Evolutionary conservation across 2,113 vertebrate species (phyloP), one percentile per base, ranked within the genome.

Genomic region (Carassius carassius): DNA sequence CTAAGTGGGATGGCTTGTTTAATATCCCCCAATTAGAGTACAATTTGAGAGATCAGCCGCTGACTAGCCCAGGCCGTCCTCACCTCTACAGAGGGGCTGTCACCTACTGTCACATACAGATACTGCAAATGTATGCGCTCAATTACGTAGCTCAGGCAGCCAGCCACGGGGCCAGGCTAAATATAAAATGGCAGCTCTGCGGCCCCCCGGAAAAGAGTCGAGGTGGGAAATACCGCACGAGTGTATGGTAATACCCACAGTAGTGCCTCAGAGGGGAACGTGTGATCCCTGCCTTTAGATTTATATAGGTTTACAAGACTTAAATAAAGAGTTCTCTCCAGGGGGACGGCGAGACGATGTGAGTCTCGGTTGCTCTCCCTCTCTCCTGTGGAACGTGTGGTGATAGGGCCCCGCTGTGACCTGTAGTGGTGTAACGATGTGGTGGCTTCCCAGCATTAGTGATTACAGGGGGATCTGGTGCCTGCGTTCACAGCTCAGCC

Each of bases 11-110:
- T 92, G 90, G 92, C 91, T 91, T 89, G 90, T 92, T 89, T 94
- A 93, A 94, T 94, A 93, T 92, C 91, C 91, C 91, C 92, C 92
- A 94, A 94, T 94, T 94, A 95, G 90, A 90, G 90, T 86, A 79
- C 75, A 86, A 91, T 91, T 90, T 91, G 89, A 93, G 90, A 92
- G 91, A 93, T 93, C 91, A 93, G 89, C 89, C 87, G 23, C 86
- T 90, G 91, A 94, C 91, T 89, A 91, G 87, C 91, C 76, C 87
- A 60, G 86, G 84, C 87, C 60, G 76, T 83, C 84, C 84, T 77
- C 86, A 89, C 89, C 89, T 91, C 89, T 87, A 88, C 83, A 74
- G 81, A 89, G 90, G 87, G 86, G 83, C 90, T 92, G 92, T 94
- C 92, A 88, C 84, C 88, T 88, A 90, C 86, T 91, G 90, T 93